Conservation (phyloP, 2,888 invertebrate species). For the Cosmia trapezina region DNA sequence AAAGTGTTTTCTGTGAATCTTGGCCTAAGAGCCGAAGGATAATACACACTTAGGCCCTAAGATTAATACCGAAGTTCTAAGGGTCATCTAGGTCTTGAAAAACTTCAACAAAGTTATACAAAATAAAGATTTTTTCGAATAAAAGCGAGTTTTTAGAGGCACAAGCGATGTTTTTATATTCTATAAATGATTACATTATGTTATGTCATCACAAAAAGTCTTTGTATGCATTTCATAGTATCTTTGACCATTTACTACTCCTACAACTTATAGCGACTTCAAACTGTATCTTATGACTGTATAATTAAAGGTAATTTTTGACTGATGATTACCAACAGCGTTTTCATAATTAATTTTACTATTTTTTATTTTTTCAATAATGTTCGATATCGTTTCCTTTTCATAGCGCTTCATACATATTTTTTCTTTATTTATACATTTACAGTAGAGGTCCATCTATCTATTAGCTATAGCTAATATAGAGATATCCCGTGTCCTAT, state of each 20-base stretch:
- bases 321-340: not conserved
- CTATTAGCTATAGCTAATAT: not conserved
- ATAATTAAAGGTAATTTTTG: slow-evolving; percentile 9
- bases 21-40: not conserved
- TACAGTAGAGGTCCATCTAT: not conserved
- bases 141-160: slow-evolving; percentile 20
- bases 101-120: not conserved
- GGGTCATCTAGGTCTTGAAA: not conserved
- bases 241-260: slow-evolving; percentile 1
- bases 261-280: not conserved
- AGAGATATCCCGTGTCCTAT: not conserved
- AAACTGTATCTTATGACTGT: not conserved
- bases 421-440: not conserved
- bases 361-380: not conserved
- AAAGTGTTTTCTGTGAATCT: not conserved
- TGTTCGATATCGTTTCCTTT: not conserved
- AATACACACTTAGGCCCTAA: not conserved
- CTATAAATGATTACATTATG: slow-evolving; percentile 19
- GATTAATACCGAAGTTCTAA: not conserved
- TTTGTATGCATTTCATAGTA: slow-evolving; percentile 39
- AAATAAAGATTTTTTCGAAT: not conserved
- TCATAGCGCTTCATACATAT: not conserved
- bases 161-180: slow-evolving; percentile 17
- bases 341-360: not conserved
- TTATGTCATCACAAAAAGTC: slow-evolving; percentile 42